Conservation (phyloP, 2,888 invertebrate species). For the Suillia variegata region DNA sequence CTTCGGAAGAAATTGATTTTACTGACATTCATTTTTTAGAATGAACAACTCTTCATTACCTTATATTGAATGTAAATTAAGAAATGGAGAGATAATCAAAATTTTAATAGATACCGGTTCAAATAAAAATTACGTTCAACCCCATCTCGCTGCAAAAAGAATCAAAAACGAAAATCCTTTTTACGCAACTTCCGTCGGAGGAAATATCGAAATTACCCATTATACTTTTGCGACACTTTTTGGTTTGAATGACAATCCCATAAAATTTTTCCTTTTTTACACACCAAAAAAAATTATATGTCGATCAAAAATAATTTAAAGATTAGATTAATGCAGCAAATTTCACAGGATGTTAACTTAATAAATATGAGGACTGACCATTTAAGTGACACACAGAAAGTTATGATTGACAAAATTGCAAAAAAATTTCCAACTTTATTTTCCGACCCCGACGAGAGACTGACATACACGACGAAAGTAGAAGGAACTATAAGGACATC, state of each 20-base stretch:
- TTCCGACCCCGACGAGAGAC: constrained; percentile 15
- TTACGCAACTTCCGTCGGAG: neutral
- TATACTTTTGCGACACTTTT: neutral
- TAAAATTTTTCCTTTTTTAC: constrained; percentile 5
- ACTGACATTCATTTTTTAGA: constrained; percentile 20
- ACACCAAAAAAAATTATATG: no score
- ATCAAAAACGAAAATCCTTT: neutral
- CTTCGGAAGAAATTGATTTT: neutral
- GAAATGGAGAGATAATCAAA: neutral
- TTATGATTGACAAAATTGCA: neutral
- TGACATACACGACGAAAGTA: constrained; percentile 7
- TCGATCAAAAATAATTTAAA: no score
- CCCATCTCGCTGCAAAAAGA: neutral
- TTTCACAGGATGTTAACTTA: no score
- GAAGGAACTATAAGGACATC: constrained; percentile 15
- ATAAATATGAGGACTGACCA: neutral
- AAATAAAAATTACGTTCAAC: constrained; percentile 11
- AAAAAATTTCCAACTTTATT: neutral
- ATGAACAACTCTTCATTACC: constrained; percentile 14
- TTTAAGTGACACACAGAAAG: neutral
- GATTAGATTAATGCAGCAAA: no score
- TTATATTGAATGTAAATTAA: neutral
- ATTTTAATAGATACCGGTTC: constrained; percentile 9
- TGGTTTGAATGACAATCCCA: neutral
- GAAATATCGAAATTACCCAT: neutral